Evolutionary conservation across 2,888 invertebrate genomes (phyloP).

Genomic region (Synanthedon tipuliformis): DNA sequence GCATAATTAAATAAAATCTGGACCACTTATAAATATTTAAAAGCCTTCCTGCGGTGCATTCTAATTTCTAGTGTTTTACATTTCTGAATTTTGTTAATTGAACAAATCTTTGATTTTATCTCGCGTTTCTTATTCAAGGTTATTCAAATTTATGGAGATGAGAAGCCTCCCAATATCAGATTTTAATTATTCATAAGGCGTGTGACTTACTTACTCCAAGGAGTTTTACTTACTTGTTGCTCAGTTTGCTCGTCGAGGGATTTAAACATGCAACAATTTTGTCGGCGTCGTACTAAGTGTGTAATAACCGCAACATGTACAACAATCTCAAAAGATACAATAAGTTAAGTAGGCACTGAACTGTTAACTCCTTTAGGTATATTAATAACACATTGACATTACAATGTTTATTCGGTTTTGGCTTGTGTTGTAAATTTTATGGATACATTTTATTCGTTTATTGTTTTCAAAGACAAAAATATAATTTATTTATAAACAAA

Average conservation of each 20-base stretch:
- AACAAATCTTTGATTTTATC: constrained; percentile 12
- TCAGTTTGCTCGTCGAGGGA: neutral
- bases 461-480: too few species aligned
- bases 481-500: too few species aligned
- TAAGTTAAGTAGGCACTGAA: too few species aligned
- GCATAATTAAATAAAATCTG: constrained; percentile 47
- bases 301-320: too few species aligned
- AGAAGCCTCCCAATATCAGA: constrained; percentile 2
- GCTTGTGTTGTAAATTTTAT: too few species aligned
- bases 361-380: too few species aligned
- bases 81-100: constrained; percentile 16
- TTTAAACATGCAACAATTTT: neutral
- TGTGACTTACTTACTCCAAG: neutral
- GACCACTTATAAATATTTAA: constrained; percentile 54
- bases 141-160: constrained; percentile 33
- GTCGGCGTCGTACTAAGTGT: neutral
- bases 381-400: too few species aligned
- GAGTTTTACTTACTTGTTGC: neutral
- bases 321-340: too few species aligned
- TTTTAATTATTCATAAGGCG: neutral
- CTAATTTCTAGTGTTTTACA: constrained; percentile 23
- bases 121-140: constrained; percentile 1
- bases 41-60: constrained; percentile 30
- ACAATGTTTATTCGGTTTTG: too few species aligned
- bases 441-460: too few species aligned